Percentiles rank a stretch among this genome's conserved stretches.
Conservation (phyloP, 2,888 invertebrate genomes). For the Rosalia funebris region DNA sequence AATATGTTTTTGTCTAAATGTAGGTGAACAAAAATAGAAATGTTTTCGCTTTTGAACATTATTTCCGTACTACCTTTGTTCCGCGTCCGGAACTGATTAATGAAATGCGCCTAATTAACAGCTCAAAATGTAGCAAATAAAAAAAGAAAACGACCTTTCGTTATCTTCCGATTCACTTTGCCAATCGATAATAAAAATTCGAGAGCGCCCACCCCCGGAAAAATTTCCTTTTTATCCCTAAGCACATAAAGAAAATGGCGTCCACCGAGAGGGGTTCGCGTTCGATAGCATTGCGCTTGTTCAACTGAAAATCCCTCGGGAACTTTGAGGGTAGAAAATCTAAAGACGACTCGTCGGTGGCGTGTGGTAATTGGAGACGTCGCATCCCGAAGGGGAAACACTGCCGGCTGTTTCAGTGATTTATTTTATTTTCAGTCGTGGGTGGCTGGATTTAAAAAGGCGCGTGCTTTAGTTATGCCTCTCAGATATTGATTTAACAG, state of each 20-base stretch:
- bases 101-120: too few species aligned
- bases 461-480: slow-evolving; percentile 49
- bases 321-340: slow-evolving; percentile 41
- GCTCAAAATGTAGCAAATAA: too few species aligned
- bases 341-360: slow-evolving; percentile 36
- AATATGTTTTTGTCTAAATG: too few species aligned
- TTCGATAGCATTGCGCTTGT: slow-evolving; percentile 36
- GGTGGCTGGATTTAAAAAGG: slow-evolving; percentile 57
- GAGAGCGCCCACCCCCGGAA: slow-evolving; percentile 12
- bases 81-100: too few species aligned
- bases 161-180: neutral
- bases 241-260: slow-evolving; percentile 38
- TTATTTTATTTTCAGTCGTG: slow-evolving; percentile 57
- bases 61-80: too few species aligned
- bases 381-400: slow-evolving; percentile 51
- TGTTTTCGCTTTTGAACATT: too few species aligned
- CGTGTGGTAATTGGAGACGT: slow-evolving; percentile 49
- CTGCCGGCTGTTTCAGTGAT: slow-evolving; percentile 46
- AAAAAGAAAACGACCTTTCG: too few species aligned
- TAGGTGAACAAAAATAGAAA: too few species aligned
- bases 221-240: slow-evolving; percentile 18
- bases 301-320: slow-evolving; percentile 38
- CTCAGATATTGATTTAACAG: slow-evolving; percentile 52
- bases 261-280: slow-evolving; percentile 19
- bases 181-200: slow-evolving; percentile 25